These are phyloP conservation scores for Platyrinchus mystaceus DNA, from an alignment of 2,797 vertebrate genomes.

Conservation along the genomic window DNA sequence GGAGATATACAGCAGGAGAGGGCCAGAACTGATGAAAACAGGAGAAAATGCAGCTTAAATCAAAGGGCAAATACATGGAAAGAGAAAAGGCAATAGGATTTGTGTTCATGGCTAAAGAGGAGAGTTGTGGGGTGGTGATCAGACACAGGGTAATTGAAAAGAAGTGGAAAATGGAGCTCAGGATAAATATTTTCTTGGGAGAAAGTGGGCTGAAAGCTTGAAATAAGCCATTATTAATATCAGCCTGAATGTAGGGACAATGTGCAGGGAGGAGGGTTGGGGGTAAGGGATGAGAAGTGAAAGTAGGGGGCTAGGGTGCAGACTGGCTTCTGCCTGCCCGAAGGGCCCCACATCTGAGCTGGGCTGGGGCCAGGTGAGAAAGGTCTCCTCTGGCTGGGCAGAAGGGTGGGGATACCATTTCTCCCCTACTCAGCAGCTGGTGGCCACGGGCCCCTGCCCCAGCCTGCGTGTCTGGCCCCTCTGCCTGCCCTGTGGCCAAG, in stretches of 20 bases:
- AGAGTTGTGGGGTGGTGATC: not conserved
- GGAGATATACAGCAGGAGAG: constrained; percentile 57
- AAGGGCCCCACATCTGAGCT: not conserved
- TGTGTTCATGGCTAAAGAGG: constrained; percentile 64
- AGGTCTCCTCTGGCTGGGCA: not conserved
- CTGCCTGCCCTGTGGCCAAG: not conserved
- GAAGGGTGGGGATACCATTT: not conserved
- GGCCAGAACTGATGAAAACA: constrained; percentile 56
- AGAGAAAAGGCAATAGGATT: constrained; percentile 60
- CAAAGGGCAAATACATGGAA: constrained; percentile 61
- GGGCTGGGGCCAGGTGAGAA: rapidly evolving
- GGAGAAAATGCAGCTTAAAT: constrained; percentile 70
- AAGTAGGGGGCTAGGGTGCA: not conserved
- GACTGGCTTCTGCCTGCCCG: rapidly evolving
- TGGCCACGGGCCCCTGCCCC: not conserved
- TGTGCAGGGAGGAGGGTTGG: not conserved
- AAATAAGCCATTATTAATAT: not conserved
- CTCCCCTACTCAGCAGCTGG: rapidly evolving
- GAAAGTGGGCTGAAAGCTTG: not conserved
- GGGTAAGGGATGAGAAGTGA: not conserved
- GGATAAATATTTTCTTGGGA: constrained; percentile 39
- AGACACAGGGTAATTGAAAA: constrained; percentile 10
- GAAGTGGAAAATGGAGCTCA: constrained; percentile 32
- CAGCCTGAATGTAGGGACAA: not conserved
- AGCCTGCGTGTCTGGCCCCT: not conserved